Base-by-base conservation (phyloP, 2,113 vertebrate species). In the Thymallus thymallus region DNA sequence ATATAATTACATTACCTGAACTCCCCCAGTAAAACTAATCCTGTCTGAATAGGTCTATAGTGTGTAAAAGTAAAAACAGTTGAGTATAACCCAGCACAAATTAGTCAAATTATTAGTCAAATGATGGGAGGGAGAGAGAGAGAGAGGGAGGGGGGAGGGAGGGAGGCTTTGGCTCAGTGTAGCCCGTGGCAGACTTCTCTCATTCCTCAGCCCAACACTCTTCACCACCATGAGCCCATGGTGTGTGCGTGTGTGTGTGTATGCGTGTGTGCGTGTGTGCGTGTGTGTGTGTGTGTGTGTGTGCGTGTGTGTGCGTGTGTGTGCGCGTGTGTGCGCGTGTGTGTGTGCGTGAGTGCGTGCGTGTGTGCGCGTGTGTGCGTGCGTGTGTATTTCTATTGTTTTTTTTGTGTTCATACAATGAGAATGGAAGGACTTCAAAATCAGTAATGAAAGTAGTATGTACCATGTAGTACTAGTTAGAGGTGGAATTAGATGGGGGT, bases 101-200 rank as follows among this genome's bases (percentile, higher is more conserved):
- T 14, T 4, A 55, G 20, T 55, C 51, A 5, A 5, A 18, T 22
- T 2, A 60, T 51, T 51, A 18, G 16, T 60, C 6, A 45, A 45
- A 3, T 20, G n/a, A 7, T 60, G n/a, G 56, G 16, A 60, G 56
- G 3, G 20, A n/a, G 16, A 1, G 18, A 58, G 9, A 58, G 51
- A 56, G 20, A 6, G 24, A 23, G 14, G 16, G 3, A 48, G 13
- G 3, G 16, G n/a, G 5, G 84, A 69, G 82, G 94, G 92, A 93
- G 93, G 92, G 93, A 93, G 46, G 94, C 92, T 92, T 93, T 94
- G 94, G 94, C 91, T 94, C 94, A 91, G 86, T 93, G 94, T 93
- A 91, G 92, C 92, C 94, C 95, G 94, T 93, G 92, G 93, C 94
- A 93, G 94, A 93, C 92, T 93, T 94, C 94, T 96, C 95, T 95